Evolutionary conservation across 2,888 invertebrate species (phyloP), one percentile per base, ranked within the genome.

Genomic region (Fissipunctia ypsillon): DNA sequence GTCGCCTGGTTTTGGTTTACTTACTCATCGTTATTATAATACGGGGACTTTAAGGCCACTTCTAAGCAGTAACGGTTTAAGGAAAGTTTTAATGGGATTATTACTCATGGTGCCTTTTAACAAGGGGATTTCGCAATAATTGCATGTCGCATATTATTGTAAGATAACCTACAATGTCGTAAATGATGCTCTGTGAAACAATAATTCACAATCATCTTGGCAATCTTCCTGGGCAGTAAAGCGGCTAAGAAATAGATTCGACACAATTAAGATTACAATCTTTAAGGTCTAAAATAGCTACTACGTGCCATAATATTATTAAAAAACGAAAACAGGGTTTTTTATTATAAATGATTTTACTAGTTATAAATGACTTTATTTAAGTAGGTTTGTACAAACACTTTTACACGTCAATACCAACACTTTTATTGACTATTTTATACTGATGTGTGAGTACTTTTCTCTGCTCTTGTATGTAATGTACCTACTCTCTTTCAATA

Each of bases 201-300:
- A 45, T 60, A 43, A 28, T 22, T 38, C 19, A 63, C 56, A 50
- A 76, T 76, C 61, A 10, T 57, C 69, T 57, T 69, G 12, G 50
- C 48, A 31, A 76, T 76, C 61, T 63, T 56, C 56, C 63, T 63
- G n/a, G 4, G 1, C n/a, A 35, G n/a, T 56, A 31, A 57, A 71
- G 7, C n/a, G 22, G 14, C 16, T 72, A 48, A 57, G 48, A 57
- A 57, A 50, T 50, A 59, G 9, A 52, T 19, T 73, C 28, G 5
- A 38, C 35, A n/a, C 16, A 43, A 48, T 76, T 76, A 41, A 45
- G 76, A 76, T 69, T 25, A 12, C 6, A 19, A 76, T 77, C 77
- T 61, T 38, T n/a, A 57, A 19, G 38, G 59, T 50, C 35, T 28
- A n/a, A 68, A 22, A 19, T 35, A 54, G 35, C 7, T 14, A 61